A percentile compares a stretch with the other conserved stretches of the same genome.
Conservation (phyloP, 2,888 invertebrate genomes). For the Resseliella maxima region DNA sequence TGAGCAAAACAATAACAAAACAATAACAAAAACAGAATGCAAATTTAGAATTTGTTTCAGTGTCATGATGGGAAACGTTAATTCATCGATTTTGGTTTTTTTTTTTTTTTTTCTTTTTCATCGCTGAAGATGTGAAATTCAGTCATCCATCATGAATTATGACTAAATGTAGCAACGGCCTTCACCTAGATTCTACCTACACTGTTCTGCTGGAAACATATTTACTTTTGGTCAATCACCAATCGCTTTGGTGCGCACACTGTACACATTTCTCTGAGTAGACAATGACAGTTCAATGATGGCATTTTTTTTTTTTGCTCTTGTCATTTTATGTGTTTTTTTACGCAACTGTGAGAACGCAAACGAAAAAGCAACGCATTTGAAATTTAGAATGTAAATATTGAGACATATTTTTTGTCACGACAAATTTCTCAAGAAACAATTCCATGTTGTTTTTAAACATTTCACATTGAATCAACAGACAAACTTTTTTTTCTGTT, state of each 20-base stretch:
- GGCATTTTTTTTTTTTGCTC: not conserved
- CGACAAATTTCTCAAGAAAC: not conserved
- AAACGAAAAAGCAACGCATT: not conserved
- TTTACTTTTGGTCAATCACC: not conserved
- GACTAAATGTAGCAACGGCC: not conserved
- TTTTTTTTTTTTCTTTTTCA: not conserved
- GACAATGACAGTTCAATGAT: not conserved
- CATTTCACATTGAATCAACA: not conserved
- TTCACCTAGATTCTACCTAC: constrained; percentile 10
- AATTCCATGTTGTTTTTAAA: not conserved
- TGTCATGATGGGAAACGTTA: not conserved
- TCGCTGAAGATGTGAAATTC: not conserved
- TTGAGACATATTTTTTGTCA: not conserved
- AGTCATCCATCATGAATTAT: not conserved
- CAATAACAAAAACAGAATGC: not conserved
- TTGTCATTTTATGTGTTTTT: not conserved
- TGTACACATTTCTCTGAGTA: not conserved
- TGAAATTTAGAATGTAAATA: constrained; percentile 2
- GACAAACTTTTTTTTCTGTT: not conserved
- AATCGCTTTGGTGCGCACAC: not conserved
- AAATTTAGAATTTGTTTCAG: constrained; percentile 13
- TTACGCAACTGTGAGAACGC: not conserved
- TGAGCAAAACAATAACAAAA: not conserved
- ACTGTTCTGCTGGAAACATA: not conserved
- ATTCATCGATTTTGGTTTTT: not conserved